Percentiles rank a stretch among this genome's conserved stretches.
Conservation (phyloP, 2,888 invertebrate species). For the Bugulina stolonifera region DNA sequence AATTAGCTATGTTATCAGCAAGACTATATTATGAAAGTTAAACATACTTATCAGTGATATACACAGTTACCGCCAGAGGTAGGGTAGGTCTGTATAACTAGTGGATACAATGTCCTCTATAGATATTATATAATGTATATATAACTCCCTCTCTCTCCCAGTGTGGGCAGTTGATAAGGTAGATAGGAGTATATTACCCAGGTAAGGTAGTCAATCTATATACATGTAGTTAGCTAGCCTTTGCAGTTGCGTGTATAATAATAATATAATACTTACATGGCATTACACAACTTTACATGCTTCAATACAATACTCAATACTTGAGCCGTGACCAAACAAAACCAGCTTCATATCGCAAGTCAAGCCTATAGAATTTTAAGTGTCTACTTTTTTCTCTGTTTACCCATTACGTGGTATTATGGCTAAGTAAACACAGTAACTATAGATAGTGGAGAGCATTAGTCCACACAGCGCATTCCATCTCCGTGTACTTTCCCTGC, state of each 20-base stretch:
- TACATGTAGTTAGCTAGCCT: no score
- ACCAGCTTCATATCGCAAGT: not conserved
- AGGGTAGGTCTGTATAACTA: no score
- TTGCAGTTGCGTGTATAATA: no score
- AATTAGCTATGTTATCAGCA: not conserved
- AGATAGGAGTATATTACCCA: no score
- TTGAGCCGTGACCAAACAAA: not conserved
- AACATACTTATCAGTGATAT: not conserved
- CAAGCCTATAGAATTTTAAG: constrained; percentile 23
- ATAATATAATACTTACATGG: no score
- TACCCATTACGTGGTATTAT: constrained; percentile 25
- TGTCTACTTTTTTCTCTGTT: constrained; percentile 21
- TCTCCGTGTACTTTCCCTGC: constrained; percentile 10
- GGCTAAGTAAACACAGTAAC: constrained; percentile 22
- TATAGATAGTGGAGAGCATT: constrained; percentile 4
- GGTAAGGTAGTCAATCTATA: no score
- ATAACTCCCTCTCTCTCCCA: no score
- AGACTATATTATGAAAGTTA: not conserved
- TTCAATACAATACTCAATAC: not conserved
- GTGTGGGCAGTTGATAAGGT: no score
- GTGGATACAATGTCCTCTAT: no score
- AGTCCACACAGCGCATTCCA: not conserved
- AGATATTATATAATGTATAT: no score
- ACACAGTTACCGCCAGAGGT: no score
- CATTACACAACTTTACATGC: not conserved